phyloP scores from a whole-genome alignment of 2,888 invertebrate species.

The Crepidodera aurea region DNA sequence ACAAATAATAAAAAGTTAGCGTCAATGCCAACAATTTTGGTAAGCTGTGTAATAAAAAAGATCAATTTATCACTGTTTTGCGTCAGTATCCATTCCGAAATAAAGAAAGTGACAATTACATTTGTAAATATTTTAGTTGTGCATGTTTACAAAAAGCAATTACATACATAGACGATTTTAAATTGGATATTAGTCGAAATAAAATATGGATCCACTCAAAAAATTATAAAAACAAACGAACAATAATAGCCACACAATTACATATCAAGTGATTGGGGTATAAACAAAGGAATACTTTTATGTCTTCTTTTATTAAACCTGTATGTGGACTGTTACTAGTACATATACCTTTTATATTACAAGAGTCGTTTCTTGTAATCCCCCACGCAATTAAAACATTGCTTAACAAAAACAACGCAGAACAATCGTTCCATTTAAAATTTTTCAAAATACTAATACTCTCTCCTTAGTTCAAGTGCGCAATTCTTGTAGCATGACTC shows the following conservation, averaged over 20 bases:
- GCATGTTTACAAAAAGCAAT: too few species aligned
- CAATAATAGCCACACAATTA: too few species aligned
- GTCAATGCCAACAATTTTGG: conserved; percentile 1
- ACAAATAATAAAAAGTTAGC: conserved; percentile 1
- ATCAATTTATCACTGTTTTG: background rate
- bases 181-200: too few species aligned
- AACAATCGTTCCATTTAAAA: conserved; percentile 4
- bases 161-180: too few species aligned
- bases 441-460: background rate
- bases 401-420: background rate
- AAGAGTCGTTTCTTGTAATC: conserved; percentile 6
- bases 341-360: too few species aligned
- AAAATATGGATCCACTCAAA: too few species aligned
- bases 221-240: too few species aligned
- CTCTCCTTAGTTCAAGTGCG: background rate
- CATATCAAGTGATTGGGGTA: too few species aligned
- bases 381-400: conserved; percentile 8
- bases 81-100: background rate
- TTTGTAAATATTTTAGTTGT: background rate
- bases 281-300: too few species aligned
- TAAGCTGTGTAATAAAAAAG: background rate
- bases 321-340: too few species aligned
- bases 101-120: conserved; percentile 1
- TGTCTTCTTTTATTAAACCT: too few species aligned
- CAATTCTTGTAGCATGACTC: background rate